Evolutionary conservation across 2,113 vertebrate species (phyloP), one percentile per base, ranked within the genome.

Genomic region (Emydura subglobosa): DNA sequence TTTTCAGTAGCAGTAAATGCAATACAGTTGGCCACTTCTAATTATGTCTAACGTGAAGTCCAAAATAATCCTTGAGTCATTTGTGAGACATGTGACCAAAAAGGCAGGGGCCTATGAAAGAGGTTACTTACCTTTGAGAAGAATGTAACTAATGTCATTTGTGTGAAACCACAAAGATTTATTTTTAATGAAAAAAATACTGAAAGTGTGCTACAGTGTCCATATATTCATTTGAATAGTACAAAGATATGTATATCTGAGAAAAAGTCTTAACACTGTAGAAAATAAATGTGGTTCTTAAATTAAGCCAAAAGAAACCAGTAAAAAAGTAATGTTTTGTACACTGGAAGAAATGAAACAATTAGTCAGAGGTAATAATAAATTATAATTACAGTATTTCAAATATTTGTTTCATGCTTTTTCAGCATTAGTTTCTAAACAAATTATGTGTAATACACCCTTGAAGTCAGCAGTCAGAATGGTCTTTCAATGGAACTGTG

Each of bases 181-280:
- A 98, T 98, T 98, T 97, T 97, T 97, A 98, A 97, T 98, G 98
- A 98, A 98, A 98, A 91, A 98, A 98, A 98, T 96, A 98, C 97
- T 97, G 97, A 93, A 97, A 98, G 95, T 98, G 98, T 96, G 96
- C 97, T 98, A 98, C 96, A 98, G 98, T 98, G 98, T 98, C 94
- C 97, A 95, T 96, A 97, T 96, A 97, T 97, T 98, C 97, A 97
- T 98, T 95, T 98, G 97, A 97, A 97, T 96, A 98, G 97, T 98
- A 98, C 97, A 98, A 98, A 98, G 98, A 98, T 98, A 97, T 95
- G 97, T 47, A 96, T 97, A 95, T 97, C 98, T 95, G 98, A 97
- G 96, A 97, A 97, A 96, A 97, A 98, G 85, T 97, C 94, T 96
- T 91, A 98, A 98, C 95, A 92, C 94, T 96, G 97, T 93, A 98